These are phyloP conservation scores for Chorisops tibialis DNA, from an alignment of 2,888 invertebrate species.

Conservation along the genomic window DNA sequence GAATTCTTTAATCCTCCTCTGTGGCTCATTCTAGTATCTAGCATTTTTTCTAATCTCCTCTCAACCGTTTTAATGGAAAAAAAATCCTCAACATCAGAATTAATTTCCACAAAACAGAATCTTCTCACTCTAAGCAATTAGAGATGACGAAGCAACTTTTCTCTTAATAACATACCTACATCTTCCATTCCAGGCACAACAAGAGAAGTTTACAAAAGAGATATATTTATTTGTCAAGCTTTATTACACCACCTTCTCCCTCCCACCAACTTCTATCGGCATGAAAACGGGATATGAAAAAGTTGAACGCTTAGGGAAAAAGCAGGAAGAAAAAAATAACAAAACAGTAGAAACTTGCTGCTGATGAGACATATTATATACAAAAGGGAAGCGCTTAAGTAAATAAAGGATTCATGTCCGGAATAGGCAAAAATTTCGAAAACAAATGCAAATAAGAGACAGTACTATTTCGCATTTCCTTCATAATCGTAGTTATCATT, in stretches of 20 bases:
- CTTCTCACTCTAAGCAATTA: constrained; percentile 19
- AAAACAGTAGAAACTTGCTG: too few relatives aligned
- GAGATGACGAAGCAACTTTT: constrained; percentile 15
- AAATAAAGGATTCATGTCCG: constrained; percentile 1
- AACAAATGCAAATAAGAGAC: too few relatives aligned
- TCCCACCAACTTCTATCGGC: background rate
- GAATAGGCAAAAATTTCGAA: background rate
- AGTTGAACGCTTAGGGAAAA: background rate
- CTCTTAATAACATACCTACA: constrained; percentile 1
- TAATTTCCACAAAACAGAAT: too few relatives aligned
- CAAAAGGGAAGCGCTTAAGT: background rate
- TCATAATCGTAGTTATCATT: too few relatives aligned
- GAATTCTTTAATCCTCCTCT: too few relatives aligned
- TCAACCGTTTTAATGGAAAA: too few relatives aligned
- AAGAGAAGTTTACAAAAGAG: background rate
- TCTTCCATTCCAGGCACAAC: background rate
- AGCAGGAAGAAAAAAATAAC: background rate
- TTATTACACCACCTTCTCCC: constrained; percentile 2
- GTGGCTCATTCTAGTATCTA: too few relatives aligned
- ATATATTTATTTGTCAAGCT: constrained; percentile 4
- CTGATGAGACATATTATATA: too few relatives aligned
- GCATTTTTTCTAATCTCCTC: too few relatives aligned
- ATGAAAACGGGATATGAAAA: background rate
- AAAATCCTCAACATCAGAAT: too few relatives aligned
- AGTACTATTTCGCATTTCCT: too few relatives aligned